A percentile compares a stretch with the other conserved stretches of the same genome.
Evolutionary conservation across 2,888 invertebrate species (phyloP).

Genomic region (Myopa tessellatipennis): DNA sequence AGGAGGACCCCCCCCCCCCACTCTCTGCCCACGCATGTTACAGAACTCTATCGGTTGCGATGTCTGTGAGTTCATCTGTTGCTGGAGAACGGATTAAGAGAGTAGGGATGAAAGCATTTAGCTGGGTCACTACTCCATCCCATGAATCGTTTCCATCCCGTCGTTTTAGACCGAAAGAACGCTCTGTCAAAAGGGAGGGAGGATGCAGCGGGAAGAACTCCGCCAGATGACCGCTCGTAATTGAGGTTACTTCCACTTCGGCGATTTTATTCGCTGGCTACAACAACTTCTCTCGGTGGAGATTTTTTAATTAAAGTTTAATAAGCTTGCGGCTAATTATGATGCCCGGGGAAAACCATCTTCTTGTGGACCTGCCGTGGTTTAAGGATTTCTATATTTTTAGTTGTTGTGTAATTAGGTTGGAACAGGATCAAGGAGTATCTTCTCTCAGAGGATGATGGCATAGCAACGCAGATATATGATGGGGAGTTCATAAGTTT

Average conservation of each 20-base stretch:
- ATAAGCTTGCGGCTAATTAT: conserved; percentile 50
- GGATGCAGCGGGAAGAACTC: not conserved
- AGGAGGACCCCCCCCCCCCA: not conserved
- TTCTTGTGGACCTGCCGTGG: not conserved
- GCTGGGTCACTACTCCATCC: not conserved
- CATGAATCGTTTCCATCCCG: too few species aligned
- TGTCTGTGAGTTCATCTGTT: not conserved
- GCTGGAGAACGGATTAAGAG: not conserved
- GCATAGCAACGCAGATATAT: too few species aligned
- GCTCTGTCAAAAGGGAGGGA: not conserved
- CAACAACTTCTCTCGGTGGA: conserved; percentile 31
- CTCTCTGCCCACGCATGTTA: too few species aligned
- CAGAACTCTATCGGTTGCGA: too few species aligned
- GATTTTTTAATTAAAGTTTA: conserved; percentile 51
- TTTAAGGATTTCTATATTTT: conserved; percentile 1
- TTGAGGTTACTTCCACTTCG: conserved; percentile 45
- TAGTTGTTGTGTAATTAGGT: conserved; percentile 19
- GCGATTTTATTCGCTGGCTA: conserved; percentile 39
- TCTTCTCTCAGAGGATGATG: not conserved
- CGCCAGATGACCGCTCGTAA: conserved; percentile 35
- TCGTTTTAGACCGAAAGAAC: too few species aligned
- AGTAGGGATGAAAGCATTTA: too few species aligned
- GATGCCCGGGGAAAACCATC: conserved; percentile 31
- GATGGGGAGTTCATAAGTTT: too few species aligned
- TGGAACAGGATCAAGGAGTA: conserved; percentile 1